Evolutionary conservation across 2,797 vertebrate genomes (phyloP).

Genomic region (Bradypus variegatus): DNA sequence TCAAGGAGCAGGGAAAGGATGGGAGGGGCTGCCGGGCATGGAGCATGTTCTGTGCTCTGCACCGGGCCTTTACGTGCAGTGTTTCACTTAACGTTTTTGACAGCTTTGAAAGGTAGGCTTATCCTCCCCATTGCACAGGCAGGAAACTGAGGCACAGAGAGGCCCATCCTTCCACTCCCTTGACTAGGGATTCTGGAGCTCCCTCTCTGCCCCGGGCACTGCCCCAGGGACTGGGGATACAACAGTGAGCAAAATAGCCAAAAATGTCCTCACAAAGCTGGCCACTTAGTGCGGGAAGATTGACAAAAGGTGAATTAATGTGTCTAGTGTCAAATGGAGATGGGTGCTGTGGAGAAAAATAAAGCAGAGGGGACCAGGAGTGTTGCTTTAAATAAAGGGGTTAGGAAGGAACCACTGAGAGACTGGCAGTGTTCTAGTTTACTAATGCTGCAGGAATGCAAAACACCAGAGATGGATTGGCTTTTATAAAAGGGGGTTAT

Average conservation of each 20-base stretch:
- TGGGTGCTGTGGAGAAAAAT: background rate
- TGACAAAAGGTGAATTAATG: background rate
- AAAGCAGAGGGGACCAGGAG: background rate
- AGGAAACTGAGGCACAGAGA: background rate
- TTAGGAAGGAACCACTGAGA: background rate
- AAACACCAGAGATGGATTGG: too few species aligned
- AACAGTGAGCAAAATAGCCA: background rate
- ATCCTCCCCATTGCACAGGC: background rate
- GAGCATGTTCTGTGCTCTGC: background rate
- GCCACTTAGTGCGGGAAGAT: background rate
- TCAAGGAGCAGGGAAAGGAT: background rate
- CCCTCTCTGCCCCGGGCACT: background rate
- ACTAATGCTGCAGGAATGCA: too few species aligned
- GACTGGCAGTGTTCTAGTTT: background rate
- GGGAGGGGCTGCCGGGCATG: background rate
- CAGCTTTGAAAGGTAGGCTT: background rate
- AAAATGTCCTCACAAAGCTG: background rate
- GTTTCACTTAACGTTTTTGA: background rate
- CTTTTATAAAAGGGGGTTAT: too few species aligned
- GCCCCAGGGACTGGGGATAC: background rate
- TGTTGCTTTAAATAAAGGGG: background rate
- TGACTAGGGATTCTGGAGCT: background rate
- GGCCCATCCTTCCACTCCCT: background rate
- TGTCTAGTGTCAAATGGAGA: background rate
- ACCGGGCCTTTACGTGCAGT: background rate